Conservation (phyloP, 2,888 invertebrate genomes). For the Deilephila porcellus region DNA sequence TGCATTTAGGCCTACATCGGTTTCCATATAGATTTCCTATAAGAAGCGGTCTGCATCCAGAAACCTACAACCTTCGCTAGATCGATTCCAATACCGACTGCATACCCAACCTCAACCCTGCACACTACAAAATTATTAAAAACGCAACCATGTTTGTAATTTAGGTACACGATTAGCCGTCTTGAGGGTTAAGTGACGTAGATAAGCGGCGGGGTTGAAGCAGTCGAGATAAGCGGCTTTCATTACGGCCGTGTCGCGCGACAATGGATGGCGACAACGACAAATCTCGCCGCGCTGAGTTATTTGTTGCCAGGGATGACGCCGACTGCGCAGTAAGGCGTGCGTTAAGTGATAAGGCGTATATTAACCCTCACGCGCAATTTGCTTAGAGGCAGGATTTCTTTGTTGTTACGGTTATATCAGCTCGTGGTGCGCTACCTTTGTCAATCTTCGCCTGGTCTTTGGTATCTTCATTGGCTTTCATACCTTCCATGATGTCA, state of each 20-base stretch:
- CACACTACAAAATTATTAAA: not conserved
- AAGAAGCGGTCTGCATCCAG: no score
- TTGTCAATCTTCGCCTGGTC: no score
- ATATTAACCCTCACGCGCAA: not conserved
- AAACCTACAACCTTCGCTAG: no score
- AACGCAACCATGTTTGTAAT: constrained; percentile 9
- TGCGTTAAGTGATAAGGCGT: constrained; percentile 19
- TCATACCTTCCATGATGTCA: no score
- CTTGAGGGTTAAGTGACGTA: constrained; percentile 56
- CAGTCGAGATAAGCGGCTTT: constrained; percentile 74
- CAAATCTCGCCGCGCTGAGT: constrained; percentile 68
- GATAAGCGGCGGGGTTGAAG: constrained; percentile 62
- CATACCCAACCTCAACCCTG: not conserved
- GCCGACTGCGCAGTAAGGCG: not conserved
- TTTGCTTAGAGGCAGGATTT: not conserved
- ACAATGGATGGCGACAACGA: constrained; percentile 70
- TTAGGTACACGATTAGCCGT: constrained; percentile 50
- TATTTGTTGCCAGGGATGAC: constrained; percentile 61
- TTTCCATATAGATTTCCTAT: no score
- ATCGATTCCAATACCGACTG: no score
- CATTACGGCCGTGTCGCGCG: constrained; percentile 71
- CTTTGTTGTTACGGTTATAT: not conserved
- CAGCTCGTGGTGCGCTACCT: no score
- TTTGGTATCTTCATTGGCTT: no score
- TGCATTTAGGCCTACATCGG: no score